Evolutionary conservation across 2,797 vertebrate species (phyloP).

Genomic region (Bovichtus variegatus): DNA sequence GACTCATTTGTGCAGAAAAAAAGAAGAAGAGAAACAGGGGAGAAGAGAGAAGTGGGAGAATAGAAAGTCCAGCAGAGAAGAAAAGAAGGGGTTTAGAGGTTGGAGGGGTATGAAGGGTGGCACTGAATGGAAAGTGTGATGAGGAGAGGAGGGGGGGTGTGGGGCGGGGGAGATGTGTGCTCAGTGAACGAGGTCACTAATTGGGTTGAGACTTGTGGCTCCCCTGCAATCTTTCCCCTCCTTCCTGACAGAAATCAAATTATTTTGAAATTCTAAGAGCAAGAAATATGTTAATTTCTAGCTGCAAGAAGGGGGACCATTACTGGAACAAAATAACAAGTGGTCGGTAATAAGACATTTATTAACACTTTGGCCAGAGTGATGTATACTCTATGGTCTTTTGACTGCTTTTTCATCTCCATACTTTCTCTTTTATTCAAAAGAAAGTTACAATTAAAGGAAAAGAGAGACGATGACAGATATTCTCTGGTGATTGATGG

Average conservation of each 20-base stretch:
- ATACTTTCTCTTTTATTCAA: background rate
- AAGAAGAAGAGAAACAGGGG: conserved; percentile 41
- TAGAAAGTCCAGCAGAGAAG: conserved; percentile 46
- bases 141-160: conserved; percentile 30
- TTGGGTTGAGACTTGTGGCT: conserved; percentile 78
- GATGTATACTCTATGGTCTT: background rate
- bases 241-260: conserved; percentile 72
- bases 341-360: conserved; percentile 1
- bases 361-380: background rate
- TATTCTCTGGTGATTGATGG: background rate
- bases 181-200: conserved; percentile 77
- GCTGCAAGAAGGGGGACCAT: conserved; percentile 11
- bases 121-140: conserved; percentile 60
- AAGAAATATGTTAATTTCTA: conserved; percentile 65
- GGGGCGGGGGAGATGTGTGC: conserved; percentile 31
- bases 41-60: conserved; percentile 46
- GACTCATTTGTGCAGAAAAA: conserved; percentile 71
- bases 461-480: background rate
- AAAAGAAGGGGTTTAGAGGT: conserved; percentile 50
- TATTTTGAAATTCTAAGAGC: conserved; percentile 66
- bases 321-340: conserved; percentile 43
- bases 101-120: conserved; percentile 24
- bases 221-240: conserved; percentile 54
- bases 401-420: background rate
- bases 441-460: background rate